Conservation (phyloP, 1,140 invertebrate genomes). For the Drosophila parvula region DNA sequence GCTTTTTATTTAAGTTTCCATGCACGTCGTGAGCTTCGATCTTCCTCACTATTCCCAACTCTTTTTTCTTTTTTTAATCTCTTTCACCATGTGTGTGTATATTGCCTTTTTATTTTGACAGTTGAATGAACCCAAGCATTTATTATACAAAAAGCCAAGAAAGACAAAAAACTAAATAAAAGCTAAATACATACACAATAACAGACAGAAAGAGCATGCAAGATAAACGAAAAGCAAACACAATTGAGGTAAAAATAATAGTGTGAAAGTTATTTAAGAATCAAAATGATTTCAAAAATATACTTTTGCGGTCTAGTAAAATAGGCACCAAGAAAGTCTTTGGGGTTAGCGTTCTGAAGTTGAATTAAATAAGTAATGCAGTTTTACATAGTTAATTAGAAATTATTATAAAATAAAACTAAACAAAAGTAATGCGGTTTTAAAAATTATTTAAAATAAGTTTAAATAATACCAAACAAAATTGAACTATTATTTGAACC, state of each 20-base stretch:
- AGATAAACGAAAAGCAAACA: constrained; percentile 44
- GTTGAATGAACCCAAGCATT: constrained; percentile 67
- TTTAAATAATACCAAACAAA: too few relatives aligned
- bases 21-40: constrained; percentile 44
- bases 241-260: neutral
- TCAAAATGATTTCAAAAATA: too few relatives aligned
- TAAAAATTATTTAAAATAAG: too few relatives aligned
- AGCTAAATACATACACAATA: constrained; percentile 37
- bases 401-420: too few relatives aligned
- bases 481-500: too few relatives aligned
- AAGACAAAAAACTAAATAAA: constrained; percentile 49
- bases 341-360: too few relatives aligned
- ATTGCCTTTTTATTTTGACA: constrained; percentile 59
- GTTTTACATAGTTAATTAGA: too few relatives aligned
- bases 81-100: constrained; percentile 40
- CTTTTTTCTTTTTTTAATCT: constrained; percentile 23
- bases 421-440: too few relatives aligned
- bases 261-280: neutral
- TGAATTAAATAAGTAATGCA: too few relatives aligned
- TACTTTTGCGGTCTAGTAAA: too few relatives aligned
- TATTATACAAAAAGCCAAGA: constrained; percentile 14
- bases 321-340: too few relatives aligned
- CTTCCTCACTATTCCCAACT: constrained; percentile 19
- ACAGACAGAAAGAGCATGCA: constrained; percentile 34
- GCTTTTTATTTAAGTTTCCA: constrained; percentile 48